Base-by-base conservation (phyloP, 2,113 vertebrate genomes). In the Salvelinus fontinalis region DNA sequence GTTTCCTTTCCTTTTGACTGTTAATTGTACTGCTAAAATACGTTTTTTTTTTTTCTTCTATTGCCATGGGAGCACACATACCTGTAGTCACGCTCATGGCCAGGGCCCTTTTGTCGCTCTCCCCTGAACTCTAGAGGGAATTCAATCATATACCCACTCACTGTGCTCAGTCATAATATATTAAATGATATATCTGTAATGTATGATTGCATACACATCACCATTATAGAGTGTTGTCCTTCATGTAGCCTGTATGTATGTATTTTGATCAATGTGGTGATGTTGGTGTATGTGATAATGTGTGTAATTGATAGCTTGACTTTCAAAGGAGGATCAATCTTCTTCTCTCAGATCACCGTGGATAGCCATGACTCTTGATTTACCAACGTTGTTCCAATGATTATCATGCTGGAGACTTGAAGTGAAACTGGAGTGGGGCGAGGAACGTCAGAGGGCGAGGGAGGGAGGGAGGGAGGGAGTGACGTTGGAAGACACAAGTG, bases 1-100 rank as follows among this genome's bases (percentile, higher is more conserved):
- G 94, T 93, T 86, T 74, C 80, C 86, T 84, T 66, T 91, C 87
- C 79, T 86, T 87, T 84, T 85, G 74, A 88, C 68, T 86, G 85
- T 88, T 87, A 75, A 88, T 84, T 77, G 83, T 85, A 75, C 83
- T 82, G 74, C 79, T 83, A 75, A 81, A 51, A 67, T 79, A 72
- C 75, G 27, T 76, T 76, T 75, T n/a, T 22, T 5, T 34, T 34
- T 34, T 0, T 34, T 34, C 26, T 27, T 54, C 39, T 34, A 78
- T 84, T 67, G 48, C 31, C 73, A 81, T 66, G 65, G 77, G 72
- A 76, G 78, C 75, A 59, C 12, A 8, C 26, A 51, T 65, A 80
- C 80, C 78, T 68, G 34, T 76, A 70, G 11, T 70, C 24, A 48
- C 81, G 76, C 71, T 73, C 4, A 60, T 27, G 57, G 73, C 60